A percentile compares a stretch with the other conserved stretches of the same genome.
Evolutionary conservation across 2,113 vertebrate genomes (phyloP).

Genomic region (Phycodurus eques): DNA sequence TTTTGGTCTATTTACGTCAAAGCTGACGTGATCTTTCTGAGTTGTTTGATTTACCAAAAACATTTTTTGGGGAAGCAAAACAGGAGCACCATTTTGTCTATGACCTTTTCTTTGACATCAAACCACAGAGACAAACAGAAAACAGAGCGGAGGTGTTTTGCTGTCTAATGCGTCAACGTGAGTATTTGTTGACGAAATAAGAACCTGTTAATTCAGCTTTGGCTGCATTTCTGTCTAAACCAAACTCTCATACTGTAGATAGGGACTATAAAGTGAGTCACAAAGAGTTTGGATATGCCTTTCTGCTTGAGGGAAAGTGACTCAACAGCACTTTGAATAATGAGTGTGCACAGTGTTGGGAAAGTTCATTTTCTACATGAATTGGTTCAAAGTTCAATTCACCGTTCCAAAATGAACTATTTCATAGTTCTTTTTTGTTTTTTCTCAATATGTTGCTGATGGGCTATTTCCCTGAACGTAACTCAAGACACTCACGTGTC

Average conservation of each 20-base stretch:
- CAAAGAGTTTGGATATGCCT: constrained; percentile 5
- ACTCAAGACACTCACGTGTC: too few relatives aligned
- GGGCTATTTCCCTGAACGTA: too few relatives aligned
- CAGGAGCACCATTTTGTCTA: not conserved
- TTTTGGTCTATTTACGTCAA: not conserved
- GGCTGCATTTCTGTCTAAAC: constrained; percentile 1
- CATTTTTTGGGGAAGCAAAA: not conserved
- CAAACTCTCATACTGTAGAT: not conserved
- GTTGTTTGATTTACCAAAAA: not conserved
- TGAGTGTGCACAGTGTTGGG: not conserved
- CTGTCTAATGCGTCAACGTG: not conserved
- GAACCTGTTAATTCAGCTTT: not conserved
- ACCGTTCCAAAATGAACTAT: too few relatives aligned
- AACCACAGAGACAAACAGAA: not conserved
- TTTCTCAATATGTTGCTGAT: too few relatives aligned
- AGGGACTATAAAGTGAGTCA: not conserved
- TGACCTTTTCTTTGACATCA: constrained; percentile 36
- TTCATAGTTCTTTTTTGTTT: too few relatives aligned
- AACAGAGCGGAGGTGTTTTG: not conserved
- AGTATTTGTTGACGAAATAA: constrained; percentile 1
- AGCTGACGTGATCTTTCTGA: not conserved
- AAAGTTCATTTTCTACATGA: too few relatives aligned
- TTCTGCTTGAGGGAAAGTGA: constrained; percentile 9
- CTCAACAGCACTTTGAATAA: constrained; percentile 13
- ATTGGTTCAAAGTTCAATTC: too few relatives aligned